Evolutionary conservation across 1,140 invertebrate genomes (phyloP), one percentile per base, ranked within the genome.

Genomic region (Scaptodrosophila lebanonensis): DNA sequence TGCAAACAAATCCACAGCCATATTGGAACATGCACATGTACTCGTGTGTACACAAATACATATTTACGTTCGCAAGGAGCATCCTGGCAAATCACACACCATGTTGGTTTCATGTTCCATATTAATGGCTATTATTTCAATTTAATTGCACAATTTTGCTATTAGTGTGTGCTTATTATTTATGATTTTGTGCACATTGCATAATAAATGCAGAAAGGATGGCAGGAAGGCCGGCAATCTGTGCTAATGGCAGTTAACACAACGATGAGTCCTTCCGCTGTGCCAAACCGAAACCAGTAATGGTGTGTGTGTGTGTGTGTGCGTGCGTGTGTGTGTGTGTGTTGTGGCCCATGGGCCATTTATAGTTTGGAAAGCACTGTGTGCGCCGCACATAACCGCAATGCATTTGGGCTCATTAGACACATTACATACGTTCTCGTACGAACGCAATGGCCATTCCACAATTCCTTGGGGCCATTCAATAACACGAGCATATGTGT

Each of bases 21-120:
- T n/a, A n/a, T n/a, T n/a, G n/a, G n/a, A n/a, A n/a, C n/a, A n/a
- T n/a, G n/a, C n/a, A n/a, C n/a, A n/a, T n/a, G n/a, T n/a, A n/a
- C n/a, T n/a, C n/a, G n/a, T n/a, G n/a, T n/a, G n/a, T n/a, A n/a
- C n/a, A n/a, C n/a, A n/a, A n/a, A n/a, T n/a, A n/a, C n/a, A n/a
- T n/a, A n/a, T 77, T 77, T 79, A 66, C 72, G 79, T 79, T 67
- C 75, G 54, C 18, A 65, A 57, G 54, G 64, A 56, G 64, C 58
- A 52, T 64, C 61, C 64, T 77, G 67, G 64, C 58, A 77, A 53
- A 13, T 54, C 17, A 16, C 29, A 30, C 25, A 30, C 36, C n/a
- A n/a, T n/a, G n/a, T n/a, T n/a, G n/a, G n/a, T n/a, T n/a, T n/a
- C n/a, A n/a, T n/a, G n/a, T n/a, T 7, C 13, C 15, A 12, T 20